Evolutionary conservation across 1,140 invertebrate genomes (phyloP).

Genomic region (Drosophila serrata): DNA sequence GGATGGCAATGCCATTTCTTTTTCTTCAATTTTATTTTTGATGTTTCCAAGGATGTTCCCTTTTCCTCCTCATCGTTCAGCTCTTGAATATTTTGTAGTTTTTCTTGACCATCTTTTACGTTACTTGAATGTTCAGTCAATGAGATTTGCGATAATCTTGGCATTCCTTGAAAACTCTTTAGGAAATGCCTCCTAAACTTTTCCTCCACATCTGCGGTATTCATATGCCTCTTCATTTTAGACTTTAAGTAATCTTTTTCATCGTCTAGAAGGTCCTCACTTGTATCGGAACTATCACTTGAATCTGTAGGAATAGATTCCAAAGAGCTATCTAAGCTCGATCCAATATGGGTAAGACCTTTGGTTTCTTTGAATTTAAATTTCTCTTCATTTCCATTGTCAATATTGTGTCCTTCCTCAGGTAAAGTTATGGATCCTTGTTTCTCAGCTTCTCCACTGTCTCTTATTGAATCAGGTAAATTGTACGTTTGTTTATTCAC

Average conservation of each 20-base stretch:
- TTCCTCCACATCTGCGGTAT: background rate
- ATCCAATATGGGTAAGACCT: background rate
- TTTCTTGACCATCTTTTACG: background rate
- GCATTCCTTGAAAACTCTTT: constrained; percentile 8
- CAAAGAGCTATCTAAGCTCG: background rate
- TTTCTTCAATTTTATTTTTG: background rate
- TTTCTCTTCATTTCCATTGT: background rate
- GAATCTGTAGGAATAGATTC: background rate
- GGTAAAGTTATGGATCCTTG: no score
- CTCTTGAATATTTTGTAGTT: background rate
- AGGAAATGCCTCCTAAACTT: constrained; percentile 45
- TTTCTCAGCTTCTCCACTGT: background rate
- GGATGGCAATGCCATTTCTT: background rate
- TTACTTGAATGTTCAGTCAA: background rate
- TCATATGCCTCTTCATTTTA: background rate
- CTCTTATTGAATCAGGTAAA: background rate
- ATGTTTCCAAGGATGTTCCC: background rate
- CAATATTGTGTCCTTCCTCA: background rate
- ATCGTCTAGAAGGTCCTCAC: background rate
- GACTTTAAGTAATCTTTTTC: fast-evolving
- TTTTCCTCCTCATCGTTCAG: background rate
- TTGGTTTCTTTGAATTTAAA: background rate
- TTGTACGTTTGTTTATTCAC: background rate
- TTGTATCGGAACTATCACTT: constrained; percentile 21
- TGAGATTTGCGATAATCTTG: constrained; percentile 28